Base-by-base conservation (phyloP, 2,888 invertebrate species). In the Gnatocerus cornutus region DNA sequence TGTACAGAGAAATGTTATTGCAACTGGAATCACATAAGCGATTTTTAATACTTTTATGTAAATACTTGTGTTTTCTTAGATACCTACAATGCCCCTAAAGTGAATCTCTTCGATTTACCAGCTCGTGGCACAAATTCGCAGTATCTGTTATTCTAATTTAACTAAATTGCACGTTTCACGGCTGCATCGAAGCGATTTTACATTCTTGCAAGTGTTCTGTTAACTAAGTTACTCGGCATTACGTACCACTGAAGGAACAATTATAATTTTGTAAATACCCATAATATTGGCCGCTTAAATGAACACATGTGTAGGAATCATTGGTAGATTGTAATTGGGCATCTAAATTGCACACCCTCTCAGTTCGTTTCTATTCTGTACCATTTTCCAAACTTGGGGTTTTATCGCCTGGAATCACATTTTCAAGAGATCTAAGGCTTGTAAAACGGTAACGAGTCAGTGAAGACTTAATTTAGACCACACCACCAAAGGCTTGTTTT, bases 241-340 rank as follows among this genome's bases (percentile, higher is more conserved):
- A 21, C 21, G 4, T 21, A 4, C 21, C 21, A 21, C 4, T 1
- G 21, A 21, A 21, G 21, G 21, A 21, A 21, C 21, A 1, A 21
- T 33, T 9, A 33, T 33, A 33, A 33, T 33, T 33, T 33, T 33
- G 33, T n/a, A 33, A 33, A 33, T 33, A 33, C 33, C 33, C 33
- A 33, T 45, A 72, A 66, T 75, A 78, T 77, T 78, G 78, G 79
- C 78, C 77, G 75, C 76, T 73, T 72, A 68, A 68, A 76, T 80
- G 79, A 80, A 80, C 79, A 80, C 79, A 79, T 78, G 62, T 73
- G 72, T 78, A 77, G 79, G 79, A 79, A 79, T 78, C 77, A 78
- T 79, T 79, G 79, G 77, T 78, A 79, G 76, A 64, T 75, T 21
- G 33, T 55, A 52, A 71, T 73, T 77, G 73, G 74, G 71, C 77